These are phyloP conservation scores for Tragelaphus scriptus DNA, from an alignment of 2,113 vertebrate species.

Conservation along the genomic window DNA sequence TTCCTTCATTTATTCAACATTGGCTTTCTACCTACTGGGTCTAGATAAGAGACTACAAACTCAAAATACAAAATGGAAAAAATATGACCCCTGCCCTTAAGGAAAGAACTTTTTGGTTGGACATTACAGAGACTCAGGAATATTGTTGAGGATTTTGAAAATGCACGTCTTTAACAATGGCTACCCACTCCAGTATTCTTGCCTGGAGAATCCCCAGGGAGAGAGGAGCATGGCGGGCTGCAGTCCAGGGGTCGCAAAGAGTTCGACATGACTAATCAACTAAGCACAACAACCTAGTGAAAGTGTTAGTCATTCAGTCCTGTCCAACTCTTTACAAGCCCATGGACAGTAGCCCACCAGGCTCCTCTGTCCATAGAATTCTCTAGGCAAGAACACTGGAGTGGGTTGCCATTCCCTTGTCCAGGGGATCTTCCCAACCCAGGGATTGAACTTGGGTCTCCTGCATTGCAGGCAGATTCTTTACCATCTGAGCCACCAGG, in stretches of 20 bases:
- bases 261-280: accelerated
- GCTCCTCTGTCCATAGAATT: neutral
- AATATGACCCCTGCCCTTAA: neutral
- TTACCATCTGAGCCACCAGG: neutral
- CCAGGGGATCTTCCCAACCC: neutral
- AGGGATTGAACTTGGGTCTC: neutral
- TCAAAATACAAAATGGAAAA: neutral
- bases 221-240: neutral
- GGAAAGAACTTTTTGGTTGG: neutral
- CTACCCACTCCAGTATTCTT: neutral
- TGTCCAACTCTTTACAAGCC: neutral
- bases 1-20: neutral
- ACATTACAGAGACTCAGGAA: neutral
- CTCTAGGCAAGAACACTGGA: neutral
- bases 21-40: neutral
- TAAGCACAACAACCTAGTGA: neutral
- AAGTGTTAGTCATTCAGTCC: neutral
- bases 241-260: neutral
- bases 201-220: neutral
- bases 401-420: neutral
- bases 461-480: neutral
- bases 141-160: neutral
- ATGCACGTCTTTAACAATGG: neutral
- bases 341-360: neutral
- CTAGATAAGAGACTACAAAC: neutral